Evolutionary conservation across 2,797 vertebrate species (phyloP).

Genomic region (Hoplostethus atlanticus): DNA sequence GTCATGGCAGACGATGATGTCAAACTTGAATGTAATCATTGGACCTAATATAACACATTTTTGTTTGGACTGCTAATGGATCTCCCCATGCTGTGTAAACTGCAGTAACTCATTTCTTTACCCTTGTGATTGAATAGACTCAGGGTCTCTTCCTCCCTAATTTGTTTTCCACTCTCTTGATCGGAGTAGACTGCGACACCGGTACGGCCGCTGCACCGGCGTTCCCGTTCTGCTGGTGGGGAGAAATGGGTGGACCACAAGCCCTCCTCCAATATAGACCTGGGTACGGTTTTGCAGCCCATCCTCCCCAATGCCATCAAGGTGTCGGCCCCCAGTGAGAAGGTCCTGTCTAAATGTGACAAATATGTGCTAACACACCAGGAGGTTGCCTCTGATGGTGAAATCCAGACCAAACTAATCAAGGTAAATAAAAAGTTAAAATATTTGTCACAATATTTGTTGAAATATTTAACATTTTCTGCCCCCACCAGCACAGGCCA

Average conservation of each 20-base stretch:
- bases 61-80: no score
- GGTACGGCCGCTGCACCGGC: constrained; percentile 86
- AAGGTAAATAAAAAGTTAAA: constrained; percentile 84
- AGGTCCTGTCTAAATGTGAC: constrained; percentile 94
- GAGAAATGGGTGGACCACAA: constrained; percentile 98
- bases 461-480: neutral
- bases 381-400: constrained; percentile 95
- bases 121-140: no score
- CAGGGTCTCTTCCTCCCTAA: neutral
- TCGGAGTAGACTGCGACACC: constrained; percentile 82
- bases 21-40: neutral
- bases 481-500: neutral
- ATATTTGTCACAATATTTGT: neutral
- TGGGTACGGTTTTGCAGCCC: constrained; percentile 94
- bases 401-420: constrained; percentile 94
- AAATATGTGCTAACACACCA: constrained; percentile 97
- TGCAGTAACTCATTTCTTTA: neutral
- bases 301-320: constrained; percentile 92
- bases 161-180: constrained; percentile 46
- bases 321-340: constrained; percentile 90
- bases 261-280: constrained; percentile 88
- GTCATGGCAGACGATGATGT: neutral
- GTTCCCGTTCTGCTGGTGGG: constrained; percentile 91
- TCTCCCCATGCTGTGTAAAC: no score
- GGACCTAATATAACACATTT: no score